Base-by-base conservation (phyloP, 2,113 vertebrate species). In the Xiphorhynchus elegans region DNA sequence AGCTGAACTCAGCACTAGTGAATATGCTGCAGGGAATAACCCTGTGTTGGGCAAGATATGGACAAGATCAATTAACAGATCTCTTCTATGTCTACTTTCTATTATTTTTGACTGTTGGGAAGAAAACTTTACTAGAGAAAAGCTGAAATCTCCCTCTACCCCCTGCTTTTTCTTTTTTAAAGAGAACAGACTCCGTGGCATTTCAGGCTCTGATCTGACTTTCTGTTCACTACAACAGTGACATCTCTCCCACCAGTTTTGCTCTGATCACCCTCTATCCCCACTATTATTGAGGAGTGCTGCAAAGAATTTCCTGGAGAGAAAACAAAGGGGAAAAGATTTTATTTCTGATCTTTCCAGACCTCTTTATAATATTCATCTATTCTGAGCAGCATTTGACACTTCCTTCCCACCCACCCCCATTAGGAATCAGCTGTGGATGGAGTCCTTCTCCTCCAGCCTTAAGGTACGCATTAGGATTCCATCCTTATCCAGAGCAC, bases 1-100 rank as follows among this genome's bases (percentile, higher is more conserved):
- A 97, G 92, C 96, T 96, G 96, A 97, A 94, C 93, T 96, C 93
- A 96, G 96, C 95, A 95, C 88, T 96, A 96, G 93, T 84, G 94
- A 97, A 94, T 84, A 89, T 95, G 92, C 95, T 96, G 90, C 90
- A 87, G 88, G 90, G 96, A 96, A 94, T 76, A 95, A 95, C 69
- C 76, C 83, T 82, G 80, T 40, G 81, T 58, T 90, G 92, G 92
- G 86, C 95, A 93, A 94, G 90, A 92, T 86, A 84, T 84, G 92
- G 95, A 89, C 92, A 96, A 96, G 92, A 97, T 94, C 95, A 95
- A 96, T 96, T 96, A 95, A 86, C 85, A 84, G 93, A 96, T 86
- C 75, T 93, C 79, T 88, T 83, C 90, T 39, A 25, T 24, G 56
- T 11, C 88, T 90, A 90, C 80, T 88, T 88, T 84, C 88, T 97